phyloP scores from a whole-genome alignment of 2,797 vertebrate species.

The Anisognathus igniventris region DNA sequence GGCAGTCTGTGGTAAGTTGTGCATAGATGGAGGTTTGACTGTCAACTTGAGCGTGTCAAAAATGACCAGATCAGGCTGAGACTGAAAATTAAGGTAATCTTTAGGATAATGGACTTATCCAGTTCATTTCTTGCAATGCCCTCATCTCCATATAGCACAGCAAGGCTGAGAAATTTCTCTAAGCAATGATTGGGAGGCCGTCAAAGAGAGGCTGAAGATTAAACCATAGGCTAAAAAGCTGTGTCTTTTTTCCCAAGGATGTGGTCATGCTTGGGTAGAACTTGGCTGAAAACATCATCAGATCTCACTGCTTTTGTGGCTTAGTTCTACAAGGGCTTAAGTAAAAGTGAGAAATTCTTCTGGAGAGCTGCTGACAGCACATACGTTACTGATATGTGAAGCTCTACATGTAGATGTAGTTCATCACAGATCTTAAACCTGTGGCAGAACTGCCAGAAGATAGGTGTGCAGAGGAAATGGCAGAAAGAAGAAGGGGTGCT shows the following conservation, averaged over 20 bases:
- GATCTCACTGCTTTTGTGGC: neutral
- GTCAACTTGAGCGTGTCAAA: neutral
- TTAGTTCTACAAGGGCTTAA: neutral
- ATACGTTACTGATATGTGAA: accelerated
- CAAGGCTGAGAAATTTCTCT: neutral
- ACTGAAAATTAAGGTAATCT: neutral
- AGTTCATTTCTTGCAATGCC: neutral
- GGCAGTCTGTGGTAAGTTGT: neutral
- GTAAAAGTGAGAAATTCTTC: neutral
- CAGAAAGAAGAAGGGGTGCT: neutral
- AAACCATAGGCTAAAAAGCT: neutral
- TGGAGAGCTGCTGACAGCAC: neutral
- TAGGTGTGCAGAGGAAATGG: accelerated
- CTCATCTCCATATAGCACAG: neutral
- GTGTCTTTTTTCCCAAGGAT: neutral
- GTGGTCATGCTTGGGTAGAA: neutral
- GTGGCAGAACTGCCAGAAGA: neutral
- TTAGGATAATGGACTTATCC: neutral
- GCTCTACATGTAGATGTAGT: neutral
- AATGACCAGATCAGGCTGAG: neutral
- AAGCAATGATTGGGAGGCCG: accelerated
- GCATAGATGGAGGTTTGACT: neutral
- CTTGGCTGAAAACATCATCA: neutral
- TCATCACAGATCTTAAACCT: neutral
- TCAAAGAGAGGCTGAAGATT: neutral